Conservation (phyloP, 2,888 invertebrate species). For the Conops quadrifasciatus region DNA sequence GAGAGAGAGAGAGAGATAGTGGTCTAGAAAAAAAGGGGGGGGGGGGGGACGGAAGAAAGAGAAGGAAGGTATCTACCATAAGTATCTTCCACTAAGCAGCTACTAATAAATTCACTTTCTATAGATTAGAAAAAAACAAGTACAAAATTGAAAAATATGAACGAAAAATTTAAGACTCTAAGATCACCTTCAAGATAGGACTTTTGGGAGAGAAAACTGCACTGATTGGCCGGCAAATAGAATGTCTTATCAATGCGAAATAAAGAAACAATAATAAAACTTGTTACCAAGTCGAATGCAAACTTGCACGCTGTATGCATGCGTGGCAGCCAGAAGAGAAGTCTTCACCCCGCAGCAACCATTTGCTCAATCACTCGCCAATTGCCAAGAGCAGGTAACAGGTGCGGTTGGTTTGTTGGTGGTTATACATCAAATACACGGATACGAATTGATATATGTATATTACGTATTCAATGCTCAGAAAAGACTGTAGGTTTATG, state of each 20-base stretch:
- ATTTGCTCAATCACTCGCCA: background rate
- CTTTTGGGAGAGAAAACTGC: no score
- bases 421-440: background rate
- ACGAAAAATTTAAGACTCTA: conserved; percentile 18
- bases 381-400: background rate
- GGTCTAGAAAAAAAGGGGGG: background rate
- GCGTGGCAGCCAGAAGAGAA: conserved; percentile 28
- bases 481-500: background rate
- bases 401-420: background rate
- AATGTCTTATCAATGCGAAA: no score
- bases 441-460: background rate
- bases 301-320: conserved; percentile 19
- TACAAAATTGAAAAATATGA: background rate
- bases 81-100: background rate
- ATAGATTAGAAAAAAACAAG: background rate
- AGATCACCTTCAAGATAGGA: background rate
- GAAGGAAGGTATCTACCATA: background rate
- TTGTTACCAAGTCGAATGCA: conserved; percentile 28
- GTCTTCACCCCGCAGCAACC: background rate
- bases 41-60: background rate
- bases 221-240: no score
- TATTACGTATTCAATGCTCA: background rate
- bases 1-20: background rate
- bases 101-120: background rate
- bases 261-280: background rate